Evolutionary conservation across 2,113 vertebrate genomes (phyloP), one percentile per base, ranked within the genome.

Genomic region (Leptosomus discolor): DNA sequence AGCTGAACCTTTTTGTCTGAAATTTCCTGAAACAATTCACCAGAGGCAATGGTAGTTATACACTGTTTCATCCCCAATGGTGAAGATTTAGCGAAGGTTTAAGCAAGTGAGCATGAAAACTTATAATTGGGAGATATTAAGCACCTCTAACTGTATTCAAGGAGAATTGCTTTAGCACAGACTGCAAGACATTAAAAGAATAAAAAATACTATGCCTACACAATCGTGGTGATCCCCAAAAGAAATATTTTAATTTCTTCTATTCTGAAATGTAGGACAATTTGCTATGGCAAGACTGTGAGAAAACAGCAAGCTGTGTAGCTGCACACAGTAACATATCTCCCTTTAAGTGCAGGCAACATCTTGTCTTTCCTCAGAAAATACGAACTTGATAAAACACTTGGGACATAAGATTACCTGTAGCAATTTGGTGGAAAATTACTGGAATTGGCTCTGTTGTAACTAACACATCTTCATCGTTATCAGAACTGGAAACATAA

Each of bases 401-500:
- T 60, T 4, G 0, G 8, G 11, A 85, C 37, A 16, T 61, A 93
- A 81, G 24, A 74, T 98, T 98, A 99, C 99, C 99, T 98, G 99
- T 98, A 96, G 99, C 97, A 46, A 99, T 99, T 97, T 98, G 98
- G 91, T 99, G 98, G 94, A 99, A 99, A 98, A 99, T 99, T 68
- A 99, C 97, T 85, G 99, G 99, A 93, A 99, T 99, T 81, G 99
- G 98, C 85, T 99, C 99, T 97, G 98, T 98, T 75, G 99, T 99
- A 93, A 99, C 99, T 98, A 99, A 97, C 34, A 99, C 99, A 92
- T 99, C 99, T 98, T 99, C 99, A 85, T 99, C 98, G 5, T 99
- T 99, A 96, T 99, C 99, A 94, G 99, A 99, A 98, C 99, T 99
- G 96, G 99, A 99, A 87, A 99, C 99, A 2, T 99, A 99, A 3